Base-by-base conservation (phyloP, 2,888 invertebrate genomes). In the Sinopyrophorus schimmeli region DNA sequence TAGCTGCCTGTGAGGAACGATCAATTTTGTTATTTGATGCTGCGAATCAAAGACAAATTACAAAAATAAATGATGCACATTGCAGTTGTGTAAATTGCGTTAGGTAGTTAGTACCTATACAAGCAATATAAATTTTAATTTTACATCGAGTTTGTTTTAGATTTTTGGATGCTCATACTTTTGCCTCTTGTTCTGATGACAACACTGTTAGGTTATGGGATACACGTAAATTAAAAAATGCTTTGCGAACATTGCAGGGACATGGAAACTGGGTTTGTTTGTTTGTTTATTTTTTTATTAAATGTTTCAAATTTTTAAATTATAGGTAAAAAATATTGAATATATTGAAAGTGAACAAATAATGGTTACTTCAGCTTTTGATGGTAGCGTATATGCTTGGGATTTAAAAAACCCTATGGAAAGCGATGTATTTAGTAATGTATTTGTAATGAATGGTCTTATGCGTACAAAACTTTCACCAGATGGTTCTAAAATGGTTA, bases 141-240 rank as follows among this genome's bases (percentile, higher is more conserved):
- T 15, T 18, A 30, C 7, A 16, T 38, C 28, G 28, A 21, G 20
- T 15, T 14, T 39, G 18, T 47, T 35, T 15, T 68, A 93, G 93
- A 72, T 95, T 95, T 75, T 75, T 95, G 52, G 92, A 93, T 71
- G 83, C 83, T 34, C 79, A 88, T 46, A 83, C 87, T 73, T 94
- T 96, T 76, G 94, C 93, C 0, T 92, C 94, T 0, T 94, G 95
- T 68, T 94, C 94, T 0, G 95, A 96, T 70, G 95, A 96, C 70
- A 89, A 86, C 9, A 92, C 93, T 3, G 91, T 96, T 31, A 92
- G 91, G 18, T 70, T 95, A 32, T 96, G 95, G 95, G 95, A 96
- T 71, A 82, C 89, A n/a, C 79, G 96, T 40, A 89, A 87, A 71
- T 74, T 94, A 39, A 88, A 86, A 63, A 80, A 82, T 44, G 84